Evolutionary conservation across 2,113 vertebrate species (phyloP), one percentile per base, ranked within the genome.

Genomic region (Brevimyrus niger): DNA sequence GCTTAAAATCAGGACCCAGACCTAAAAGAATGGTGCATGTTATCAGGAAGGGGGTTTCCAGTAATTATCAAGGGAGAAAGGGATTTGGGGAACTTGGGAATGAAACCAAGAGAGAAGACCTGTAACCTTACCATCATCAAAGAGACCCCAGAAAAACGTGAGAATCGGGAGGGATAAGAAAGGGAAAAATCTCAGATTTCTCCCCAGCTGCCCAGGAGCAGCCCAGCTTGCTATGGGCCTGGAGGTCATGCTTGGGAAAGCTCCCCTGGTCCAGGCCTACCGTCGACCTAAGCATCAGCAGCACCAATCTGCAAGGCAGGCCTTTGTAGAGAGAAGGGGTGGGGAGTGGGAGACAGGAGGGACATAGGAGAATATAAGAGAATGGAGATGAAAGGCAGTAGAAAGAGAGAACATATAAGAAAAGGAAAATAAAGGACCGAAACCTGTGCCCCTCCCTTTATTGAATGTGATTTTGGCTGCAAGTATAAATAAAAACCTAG

Each of bases 271-370:
- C 95, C 94, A 94, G 94, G 90, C 92, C 91, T 95, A 96, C 94
- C 96, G 95, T 95, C 96, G 96, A 96, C 97, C 97, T 97, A 97
- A 98, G 97, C 96, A 97, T 97, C 97, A 97, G 96, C 96, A 94
- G 95, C 96, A 96, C 95, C 95, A 95, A 96, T 96, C 95, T 94
- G 93, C 91, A 94, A 95, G 93, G 94, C 94, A 93, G 95, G 96
- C 96, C 95, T 94, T 96, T 94, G 95, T 96, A 94, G 94, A 93
- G 94, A 93, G 92, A 94, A 42, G 61, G 92, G 94, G 89, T 90
- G 92, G 91, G 95, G 91, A 91, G 91, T 87, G 42, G 89, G 61
- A 87, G 89, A 92, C 90, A 90, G 46, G 44, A 90, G 91, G 69
- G 76, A 55, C 35, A 50, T 31, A 27, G 51, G 15, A 31, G 23